Percentiles rank a stretch among this genome's conserved stretches.
These are phyloP conservation scores for Chaetodon trifascialis DNA, from an alignment of 2,113 vertebrate species.

Conservation along the genomic window DNA sequence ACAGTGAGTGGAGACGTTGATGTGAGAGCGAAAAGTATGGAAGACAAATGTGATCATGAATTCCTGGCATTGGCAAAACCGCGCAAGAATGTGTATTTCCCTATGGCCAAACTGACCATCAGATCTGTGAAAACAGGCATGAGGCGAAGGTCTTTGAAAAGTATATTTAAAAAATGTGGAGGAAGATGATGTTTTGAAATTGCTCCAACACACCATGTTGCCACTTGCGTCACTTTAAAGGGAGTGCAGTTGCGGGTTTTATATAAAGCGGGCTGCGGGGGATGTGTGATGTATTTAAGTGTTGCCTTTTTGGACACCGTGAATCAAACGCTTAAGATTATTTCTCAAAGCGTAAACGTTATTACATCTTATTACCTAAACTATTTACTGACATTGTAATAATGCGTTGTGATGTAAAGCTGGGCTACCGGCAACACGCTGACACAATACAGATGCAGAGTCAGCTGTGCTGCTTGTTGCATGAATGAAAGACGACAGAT, in stretches of 20 bases:
- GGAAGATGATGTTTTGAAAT: conserved; percentile 33
- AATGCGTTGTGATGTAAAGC: background rate
- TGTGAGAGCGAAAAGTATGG: background rate
- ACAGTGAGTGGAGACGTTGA: background rate
- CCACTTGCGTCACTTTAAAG: conserved; percentile 36
- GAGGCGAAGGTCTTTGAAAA: background rate
- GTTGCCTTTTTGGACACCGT: background rate
- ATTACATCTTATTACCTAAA: background rate
- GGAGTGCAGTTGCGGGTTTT: conserved; percentile 35
- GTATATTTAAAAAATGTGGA: background rate
- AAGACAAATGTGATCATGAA: background rate
- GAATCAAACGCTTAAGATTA: background rate
- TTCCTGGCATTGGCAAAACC: background rate
- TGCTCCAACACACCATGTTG: conserved; percentile 8
- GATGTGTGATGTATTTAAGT: conserved; percentile 32
- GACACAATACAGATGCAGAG: conserved; percentile 32
- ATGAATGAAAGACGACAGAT: conserved; percentile 33
- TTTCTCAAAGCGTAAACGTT: background rate
- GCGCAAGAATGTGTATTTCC: background rate
- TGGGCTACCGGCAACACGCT: background rate
- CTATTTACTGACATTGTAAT: background rate
- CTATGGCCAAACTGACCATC: background rate
- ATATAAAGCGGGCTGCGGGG: conserved; percentile 24
- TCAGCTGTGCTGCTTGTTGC: conserved; percentile 29
- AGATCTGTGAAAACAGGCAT: background rate